Conservation (phyloP, 2,797 vertebrate genomes). For the Okamejei kenojei region DNA sequence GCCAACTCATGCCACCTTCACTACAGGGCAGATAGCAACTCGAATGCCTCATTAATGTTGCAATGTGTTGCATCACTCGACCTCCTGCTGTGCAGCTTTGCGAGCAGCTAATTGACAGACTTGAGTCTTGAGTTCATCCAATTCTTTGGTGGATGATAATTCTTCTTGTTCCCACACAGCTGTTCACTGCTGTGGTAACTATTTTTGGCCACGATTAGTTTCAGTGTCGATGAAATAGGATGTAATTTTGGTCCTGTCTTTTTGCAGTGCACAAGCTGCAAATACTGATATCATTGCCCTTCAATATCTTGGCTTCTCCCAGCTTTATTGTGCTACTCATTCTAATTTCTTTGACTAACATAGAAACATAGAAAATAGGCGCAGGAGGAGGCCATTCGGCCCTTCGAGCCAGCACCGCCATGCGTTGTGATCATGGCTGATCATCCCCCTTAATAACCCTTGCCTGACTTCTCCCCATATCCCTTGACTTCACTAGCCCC, state of each 20-base stretch:
- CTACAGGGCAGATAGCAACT: neutral
- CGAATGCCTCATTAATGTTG: neutral
- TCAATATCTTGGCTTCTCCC: neutral
- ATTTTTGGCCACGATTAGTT: neutral
- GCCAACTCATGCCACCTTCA: neutral
- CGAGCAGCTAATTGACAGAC: neutral
- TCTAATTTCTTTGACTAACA: too few species aligned
- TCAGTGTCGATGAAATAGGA: neutral
- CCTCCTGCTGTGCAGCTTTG: neutral
- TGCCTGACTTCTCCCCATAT: too few species aligned
- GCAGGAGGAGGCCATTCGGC: too few species aligned
- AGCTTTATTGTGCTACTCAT: neutral
- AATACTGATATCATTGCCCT: neutral
- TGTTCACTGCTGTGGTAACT: neutral
- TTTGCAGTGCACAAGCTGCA: neutral
- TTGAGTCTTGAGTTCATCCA: neutral
- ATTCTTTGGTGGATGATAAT: constrained; percentile 1
- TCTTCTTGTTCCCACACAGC: neutral
- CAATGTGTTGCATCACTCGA: neutral
- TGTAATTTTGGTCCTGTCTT: neutral
- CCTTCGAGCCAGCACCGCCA: too few species aligned
- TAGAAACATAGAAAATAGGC: too few species aligned
- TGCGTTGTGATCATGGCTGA: too few species aligned
- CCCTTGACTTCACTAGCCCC: too few species aligned
- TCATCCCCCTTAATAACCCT: too few species aligned